Base-by-base conservation (phyloP, 2,797 vertebrate species). In the Leptatherina wallacei region DNA sequence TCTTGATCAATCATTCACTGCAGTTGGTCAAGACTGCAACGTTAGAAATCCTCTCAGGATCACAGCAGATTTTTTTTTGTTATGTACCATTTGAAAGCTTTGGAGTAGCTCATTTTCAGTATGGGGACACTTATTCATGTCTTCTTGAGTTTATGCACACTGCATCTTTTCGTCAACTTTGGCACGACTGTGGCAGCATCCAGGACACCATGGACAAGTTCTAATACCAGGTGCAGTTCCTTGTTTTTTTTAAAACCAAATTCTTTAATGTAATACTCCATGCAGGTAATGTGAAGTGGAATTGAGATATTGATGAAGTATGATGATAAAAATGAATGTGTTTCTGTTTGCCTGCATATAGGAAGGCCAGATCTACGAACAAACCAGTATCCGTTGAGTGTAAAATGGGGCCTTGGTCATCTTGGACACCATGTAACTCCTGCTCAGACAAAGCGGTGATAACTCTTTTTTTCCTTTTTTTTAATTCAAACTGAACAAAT, bases 401-500 rank as follows among this genome's bases (percentile, higher is more conserved):
- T 77, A 91, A 56, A 61, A 79, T 97, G 81, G 92, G 91, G 65
- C 83, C 64, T 29, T 99, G 98, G 98, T 94, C 96, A 4, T 54
- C 88, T 27, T 99, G 98, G 98, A 96, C 94, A 2, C 80, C 92
- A 0, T 99, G 98, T 81, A 90, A 94, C 72, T 85, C 95, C 57
- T 99, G 98, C 86, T 96, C 96, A 81, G 89, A 93, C 36, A 93
- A 78, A 87, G 95, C 89, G 94, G 98, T 98, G 92, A 94, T 18
- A 0, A 0, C 5, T 2, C 30, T 27, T 47, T 65, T 38, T 40
- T 20, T 38, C 8, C 57, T 32, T 44, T 6, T 16, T 66, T 9
- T 6, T 13, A 24, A 22, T 27, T 4, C 4, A 2, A 58, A 18
- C 20, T 22, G 4, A 0, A 36, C 33, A 58, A n/a, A 35, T 22